Conservation (phyloP, 2,797 vertebrate genomes). For the Urosaurus nigricauda region DNA sequence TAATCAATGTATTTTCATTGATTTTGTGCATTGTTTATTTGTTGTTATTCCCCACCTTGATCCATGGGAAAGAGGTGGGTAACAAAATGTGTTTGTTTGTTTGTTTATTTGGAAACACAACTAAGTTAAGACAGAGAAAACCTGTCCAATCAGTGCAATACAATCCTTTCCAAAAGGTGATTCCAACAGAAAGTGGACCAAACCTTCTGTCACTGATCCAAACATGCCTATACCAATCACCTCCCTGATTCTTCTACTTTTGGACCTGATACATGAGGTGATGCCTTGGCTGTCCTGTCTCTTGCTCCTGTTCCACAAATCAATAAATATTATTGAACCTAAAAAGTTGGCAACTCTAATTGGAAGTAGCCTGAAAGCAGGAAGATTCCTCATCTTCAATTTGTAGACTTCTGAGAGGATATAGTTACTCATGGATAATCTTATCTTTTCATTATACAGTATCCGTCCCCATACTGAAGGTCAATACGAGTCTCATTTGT, state of each 20-base stretch:
- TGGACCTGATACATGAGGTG: too few species aligned
- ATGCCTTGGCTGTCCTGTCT: neutral
- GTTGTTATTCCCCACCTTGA: too few species aligned
- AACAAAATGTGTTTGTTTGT: too few species aligned
- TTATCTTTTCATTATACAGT: neutral
- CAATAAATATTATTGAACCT: neutral
- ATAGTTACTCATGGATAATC: slow-evolving; percentile 17
- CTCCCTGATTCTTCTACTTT: neutral
- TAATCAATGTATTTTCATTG: too few species aligned
- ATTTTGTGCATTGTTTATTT: too few species aligned
- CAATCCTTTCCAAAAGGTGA: neutral
- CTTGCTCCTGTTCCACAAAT: neutral
- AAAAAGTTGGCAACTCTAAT: neutral
- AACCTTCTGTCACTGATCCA: too few species aligned
- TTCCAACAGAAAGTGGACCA: neutral
- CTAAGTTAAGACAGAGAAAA: neutral
- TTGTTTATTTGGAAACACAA: neutral
- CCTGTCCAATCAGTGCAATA: neutral
- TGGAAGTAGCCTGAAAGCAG: neutral
- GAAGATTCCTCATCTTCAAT: neutral
- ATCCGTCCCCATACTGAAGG: slow-evolving; percentile 7
- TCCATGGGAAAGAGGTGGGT: too few species aligned
- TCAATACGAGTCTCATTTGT: fast-evolving
- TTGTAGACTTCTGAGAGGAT: neutral
- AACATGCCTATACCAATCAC: neutral